Base-by-base conservation (phyloP, 1,140 invertebrate species). In the Drosophila santomea region DNA sequence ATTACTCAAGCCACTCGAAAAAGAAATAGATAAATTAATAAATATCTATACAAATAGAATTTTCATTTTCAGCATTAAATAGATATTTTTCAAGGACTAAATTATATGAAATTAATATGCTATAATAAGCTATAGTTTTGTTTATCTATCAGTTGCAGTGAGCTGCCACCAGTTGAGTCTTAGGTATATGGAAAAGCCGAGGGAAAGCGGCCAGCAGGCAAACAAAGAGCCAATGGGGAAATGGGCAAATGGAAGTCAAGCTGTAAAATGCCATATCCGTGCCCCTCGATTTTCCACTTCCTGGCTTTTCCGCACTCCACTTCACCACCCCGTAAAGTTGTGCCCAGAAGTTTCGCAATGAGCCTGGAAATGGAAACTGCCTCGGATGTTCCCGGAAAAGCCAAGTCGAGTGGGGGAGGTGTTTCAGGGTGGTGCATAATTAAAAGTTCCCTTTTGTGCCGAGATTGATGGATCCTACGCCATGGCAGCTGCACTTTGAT, bases 221-320 rank as follows among this genome's bases (percentile, higher is more conserved):
- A 72, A 60, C 67, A 77, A 69, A 61, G 69, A 64, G 56, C 79
- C 69, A 60, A 63, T 69, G 63, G 52, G 61, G 61, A 78, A 86
- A 88, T 88, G 63, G 52, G 61, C 64, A 78, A 86, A 88, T 88
- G 74, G 64, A 82, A 85, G 74, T 81, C 69, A 78, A 78, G 78
- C 83, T 78, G 64, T 69, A 81, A 85, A 76, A 71, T 67, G 68
- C 68, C 67, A 58, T 20, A 36, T 69, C 35, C 20, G 20, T 20
- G 20, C 20, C 20, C 20, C 20, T 20, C 20, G 20, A 20, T 20
- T 20, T 20, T 20, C 20, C 20, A 17, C 58, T 10, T n/a, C 14
- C 28, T 11, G 11, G 6, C 14, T 7, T 12, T 14, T 39, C 35
- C 20, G 36, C 45, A 43, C 60, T 51, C 36, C 45, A 63, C 62